Evolutionary conservation across 2,888 invertebrate genomes (phyloP), one percentile per base, ranked within the genome.

Genomic region (Eupithecia subumbrata): DNA sequence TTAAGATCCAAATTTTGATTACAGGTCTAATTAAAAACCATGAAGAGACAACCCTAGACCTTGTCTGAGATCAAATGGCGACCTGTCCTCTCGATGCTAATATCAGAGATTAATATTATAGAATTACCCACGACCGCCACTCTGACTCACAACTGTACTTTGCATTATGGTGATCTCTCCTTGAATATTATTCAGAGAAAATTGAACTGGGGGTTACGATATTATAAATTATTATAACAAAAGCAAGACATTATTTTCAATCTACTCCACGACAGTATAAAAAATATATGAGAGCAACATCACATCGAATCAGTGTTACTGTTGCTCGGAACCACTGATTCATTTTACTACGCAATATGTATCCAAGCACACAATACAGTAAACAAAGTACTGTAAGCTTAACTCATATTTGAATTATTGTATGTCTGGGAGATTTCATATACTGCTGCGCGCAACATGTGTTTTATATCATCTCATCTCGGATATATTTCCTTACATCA

Each of bases 371-470:
- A 43, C 43, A 45, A 60, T 66, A 60, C 63, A 86, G 89, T 89
- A 90, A 90, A 91, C 87, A 88, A 78, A 86, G 69, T 69, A 85
- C 82, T 82, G 83, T 68, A 79, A 84, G 86, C 89, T 90, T 89
- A 89, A 88, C 89, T 91, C 89, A 89, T 90, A 91, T 91, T 91
- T 90, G 89, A 93, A 91, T 92, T 91, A 91, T 91, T 89, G 87
- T 86, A 87, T 86, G 85, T 83, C 84, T 84, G 79, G 82, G 84
- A 87, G 87, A 87, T 89, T 86, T 89, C 89, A 87, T 72, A 89
- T 86, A 82, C 71, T 67, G 86, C 71, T 67, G 86, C 81, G 88
- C 85, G 91, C 92, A 92, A 92, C 91, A 92, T 90, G 91, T 92
- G 91, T 91, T 91, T 89, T 90, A 89, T 90, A 88, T 90, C 89